Conservation (phyloP, 2,113 vertebrate genomes). For the Glaucidium brasilianum region DNA sequence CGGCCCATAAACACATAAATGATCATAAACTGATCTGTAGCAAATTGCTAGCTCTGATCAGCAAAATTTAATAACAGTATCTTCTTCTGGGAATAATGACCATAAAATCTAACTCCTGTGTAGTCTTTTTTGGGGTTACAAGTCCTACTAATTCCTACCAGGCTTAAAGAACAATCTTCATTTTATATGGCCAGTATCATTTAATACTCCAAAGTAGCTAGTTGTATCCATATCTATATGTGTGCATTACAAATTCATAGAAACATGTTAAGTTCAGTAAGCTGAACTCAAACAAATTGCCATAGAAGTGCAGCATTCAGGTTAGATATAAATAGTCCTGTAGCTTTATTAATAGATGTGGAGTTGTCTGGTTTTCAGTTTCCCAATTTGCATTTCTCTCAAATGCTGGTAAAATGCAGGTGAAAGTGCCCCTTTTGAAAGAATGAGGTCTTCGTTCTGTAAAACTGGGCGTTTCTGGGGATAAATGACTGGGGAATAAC, state of each 20-base stretch:
- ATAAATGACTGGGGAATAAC: background rate
- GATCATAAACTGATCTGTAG: background rate
- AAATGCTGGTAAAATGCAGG: background rate
- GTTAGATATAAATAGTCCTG: conserved; percentile 43
- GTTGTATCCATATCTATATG: background rate
- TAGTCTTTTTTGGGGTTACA: background rate
- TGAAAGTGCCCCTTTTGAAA: background rate
- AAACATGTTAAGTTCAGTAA: background rate
- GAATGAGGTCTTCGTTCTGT: background rate
- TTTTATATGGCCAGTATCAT: background rate
- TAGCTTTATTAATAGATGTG: conserved; percentile 30
- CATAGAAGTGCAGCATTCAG: background rate
- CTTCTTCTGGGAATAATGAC: background rate
- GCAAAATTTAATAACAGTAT: background rate
- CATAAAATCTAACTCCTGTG: background rate
- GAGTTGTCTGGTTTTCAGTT: conserved; percentile 6
- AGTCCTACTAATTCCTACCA: background rate
- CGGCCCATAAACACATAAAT: background rate
- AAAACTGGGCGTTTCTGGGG: background rate
- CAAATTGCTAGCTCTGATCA: background rate
- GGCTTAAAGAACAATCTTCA: background rate
- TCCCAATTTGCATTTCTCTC: background rate
- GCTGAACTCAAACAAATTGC: background rate
- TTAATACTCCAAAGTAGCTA: background rate
- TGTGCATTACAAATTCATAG: background rate